phyloP scores from a whole-genome alignment of 2,888 invertebrate species.

The Sesia apiformis region DNA sequence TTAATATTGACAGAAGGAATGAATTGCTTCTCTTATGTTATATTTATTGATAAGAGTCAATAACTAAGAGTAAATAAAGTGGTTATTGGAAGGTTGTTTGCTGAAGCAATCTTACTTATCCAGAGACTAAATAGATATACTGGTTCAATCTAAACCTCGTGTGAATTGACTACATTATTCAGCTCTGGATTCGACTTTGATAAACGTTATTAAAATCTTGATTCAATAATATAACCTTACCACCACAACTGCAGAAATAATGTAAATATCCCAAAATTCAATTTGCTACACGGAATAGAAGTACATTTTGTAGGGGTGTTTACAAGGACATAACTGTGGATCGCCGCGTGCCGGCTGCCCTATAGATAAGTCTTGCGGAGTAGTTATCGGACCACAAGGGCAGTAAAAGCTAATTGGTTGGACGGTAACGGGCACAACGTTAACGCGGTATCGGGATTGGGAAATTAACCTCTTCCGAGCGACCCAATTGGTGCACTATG shows the following conservation, averaged over 20 bases:
- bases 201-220: too few relatives aligned
- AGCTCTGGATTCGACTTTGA: too few relatives aligned
- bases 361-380: constrained; percentile 57
- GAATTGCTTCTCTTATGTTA: too few relatives aligned
- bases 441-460: constrained; percentile 45
- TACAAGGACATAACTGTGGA: constrained; percentile 35
- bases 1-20: too few relatives aligned
- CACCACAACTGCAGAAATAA: background rate
- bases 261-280: background rate
- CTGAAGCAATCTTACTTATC: too few relatives aligned
- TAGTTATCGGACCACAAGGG: constrained; percentile 64
- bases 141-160: too few relatives aligned
- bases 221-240: too few relatives aligned
- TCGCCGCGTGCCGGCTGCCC: constrained; percentile 24
- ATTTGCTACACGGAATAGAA: background rate
- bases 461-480: constrained; percentile 64
- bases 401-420: constrained; percentile 68
- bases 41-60: too few relatives aligned
- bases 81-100: too few relatives aligned
- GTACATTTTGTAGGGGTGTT: constrained; percentile 18
- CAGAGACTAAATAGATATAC: too few relatives aligned
- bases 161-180: too few relatives aligned
- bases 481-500: constrained; percentile 56
- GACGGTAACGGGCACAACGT: constrained; percentile 40
- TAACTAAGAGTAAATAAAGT: too few relatives aligned